Base-by-base conservation (phyloP, 2,113 vertebrate species). In the Oenanthe oenanthe region DNA sequence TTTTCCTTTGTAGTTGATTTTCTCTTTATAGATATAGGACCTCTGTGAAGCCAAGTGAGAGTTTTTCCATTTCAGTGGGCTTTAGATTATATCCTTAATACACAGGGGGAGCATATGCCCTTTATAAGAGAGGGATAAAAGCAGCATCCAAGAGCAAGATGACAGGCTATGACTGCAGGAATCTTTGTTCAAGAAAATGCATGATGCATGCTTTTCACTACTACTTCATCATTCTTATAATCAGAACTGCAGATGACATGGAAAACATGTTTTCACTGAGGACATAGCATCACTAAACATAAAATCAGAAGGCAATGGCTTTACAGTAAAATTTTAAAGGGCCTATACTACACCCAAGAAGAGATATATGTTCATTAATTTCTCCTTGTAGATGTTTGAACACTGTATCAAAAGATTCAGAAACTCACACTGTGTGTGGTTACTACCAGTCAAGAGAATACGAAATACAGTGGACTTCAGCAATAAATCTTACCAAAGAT, bases 61-160 rank as follows among this genome's bases (percentile, higher is more conserved):
- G 29, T 32, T 71, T 86, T 97, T 91, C 65, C 76, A 78, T 81
- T 95, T 96, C 76, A 92, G 21, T 65, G 60, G 38, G 51, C 24
- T 87, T 94, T 91, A 88, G 76, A 86, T 93, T 83, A 63, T 58
- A 84, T 40, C 54, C 63, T 36, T 61, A 79, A 88, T 66, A 89
- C 62, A 85, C 66, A 79, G 29, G 94, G 45, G 45, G 11, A 91
- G 3, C 8, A 67, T 38, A 72, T 78, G 17, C 8, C 57, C 61
- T 89, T 95, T 92, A 61, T 81, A 89, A 89, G 13, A 76, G 53
- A 29, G 18, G 7, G 11, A 85, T 78, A 82, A 86, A 87, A 95
- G 67, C 50, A 72, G 14, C 28, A 79, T 85, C 50, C 3, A 0
- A 73, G 40, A 71, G 15, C 25, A 51, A 66, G 26, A 83, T 62